These are phyloP conservation scores for Cardiocondyla obscurior DNA, from an alignment of 1,140 invertebrate genomes.

Conservation along the genomic window DNA sequence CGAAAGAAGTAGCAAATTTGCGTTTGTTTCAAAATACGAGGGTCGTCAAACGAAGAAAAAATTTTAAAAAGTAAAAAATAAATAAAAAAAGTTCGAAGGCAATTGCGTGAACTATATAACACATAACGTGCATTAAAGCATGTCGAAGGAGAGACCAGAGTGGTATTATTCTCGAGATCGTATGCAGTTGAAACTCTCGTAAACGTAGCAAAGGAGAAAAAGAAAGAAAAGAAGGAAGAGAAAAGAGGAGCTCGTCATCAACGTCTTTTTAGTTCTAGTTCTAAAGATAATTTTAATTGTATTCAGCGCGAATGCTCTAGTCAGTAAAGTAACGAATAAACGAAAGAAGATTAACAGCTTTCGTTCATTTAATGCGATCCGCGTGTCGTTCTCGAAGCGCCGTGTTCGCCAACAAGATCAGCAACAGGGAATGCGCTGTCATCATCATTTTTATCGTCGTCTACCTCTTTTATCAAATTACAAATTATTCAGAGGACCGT, in stretches of 20 bases:
- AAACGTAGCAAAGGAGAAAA: neutral
- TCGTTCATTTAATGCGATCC: constrained; percentile 56
- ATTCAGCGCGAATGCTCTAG: constrained; percentile 67
- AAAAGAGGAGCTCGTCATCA: constrained; percentile 20
- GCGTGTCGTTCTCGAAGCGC: constrained; percentile 25
- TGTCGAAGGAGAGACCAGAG: neutral
- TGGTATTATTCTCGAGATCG: constrained; percentile 12
- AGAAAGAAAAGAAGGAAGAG: neutral
- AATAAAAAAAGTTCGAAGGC: constrained; percentile 72
- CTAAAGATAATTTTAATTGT: constrained; percentile 68
- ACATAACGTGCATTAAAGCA: neutral
- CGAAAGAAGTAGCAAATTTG: constrained; percentile 7
- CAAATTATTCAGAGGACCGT: too few species aligned
- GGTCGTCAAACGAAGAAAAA: neutral
- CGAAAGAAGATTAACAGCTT: constrained; percentile 56
- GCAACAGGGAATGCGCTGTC: neutral
- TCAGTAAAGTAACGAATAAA: constrained; percentile 71
- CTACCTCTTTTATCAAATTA: neutral
- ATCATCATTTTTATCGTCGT: neutral
- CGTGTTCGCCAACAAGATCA: neutral
- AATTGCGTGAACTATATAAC: constrained; percentile 66
- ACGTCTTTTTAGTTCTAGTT: constrained; percentile 68
- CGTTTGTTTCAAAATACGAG: constrained; percentile 37
- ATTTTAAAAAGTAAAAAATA: too few species aligned
- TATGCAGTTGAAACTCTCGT: constrained; percentile 11